Conservation (phyloP, 1,140 invertebrate genomes). For the Bombus soroeensis region DNA sequence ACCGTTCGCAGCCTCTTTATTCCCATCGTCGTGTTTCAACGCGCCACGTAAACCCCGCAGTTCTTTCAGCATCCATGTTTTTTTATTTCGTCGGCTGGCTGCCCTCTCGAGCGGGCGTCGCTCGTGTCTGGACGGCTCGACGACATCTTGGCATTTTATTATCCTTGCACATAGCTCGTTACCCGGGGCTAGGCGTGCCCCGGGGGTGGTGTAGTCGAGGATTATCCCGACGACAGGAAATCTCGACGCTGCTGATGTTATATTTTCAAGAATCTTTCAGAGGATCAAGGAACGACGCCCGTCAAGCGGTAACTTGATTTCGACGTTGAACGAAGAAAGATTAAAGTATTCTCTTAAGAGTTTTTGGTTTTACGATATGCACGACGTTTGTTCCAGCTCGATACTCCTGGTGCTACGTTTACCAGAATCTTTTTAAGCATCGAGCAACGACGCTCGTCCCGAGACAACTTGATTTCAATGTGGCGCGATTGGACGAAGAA, state of each 20-base stretch:
- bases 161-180: constrained; percentile 53
- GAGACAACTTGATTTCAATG: too few relatives aligned
- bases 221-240: neutral
- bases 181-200: neutral
- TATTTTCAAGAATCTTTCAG: neutral
- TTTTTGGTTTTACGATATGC: too few relatives aligned
- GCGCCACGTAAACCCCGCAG: neutral
- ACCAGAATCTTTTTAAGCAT: too few relatives aligned
- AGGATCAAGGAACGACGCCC: neutral
- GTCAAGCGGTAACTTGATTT: too few relatives aligned
- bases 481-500: too few relatives aligned
- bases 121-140: neutral
- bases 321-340: too few relatives aligned
- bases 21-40: neutral
- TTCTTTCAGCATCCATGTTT: neutral
- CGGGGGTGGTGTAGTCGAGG: neutral
- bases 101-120: constrained; percentile 5
- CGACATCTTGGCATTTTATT: constrained; percentile 59
- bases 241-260: neutral
- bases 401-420: too few relatives aligned
- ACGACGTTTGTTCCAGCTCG: too few relatives aligned
- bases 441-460: too few relatives aligned
- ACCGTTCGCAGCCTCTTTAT: neutral
- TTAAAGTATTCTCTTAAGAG: too few relatives aligned
- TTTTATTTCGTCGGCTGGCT: constrained; percentile 5